A percentile compares a stretch with the other conserved stretches of the same genome.
These are phyloP conservation scores for Protophormia terraenovae DNA, from an alignment of 2,888 invertebrate species.

Conservation along the genomic window DNA sequence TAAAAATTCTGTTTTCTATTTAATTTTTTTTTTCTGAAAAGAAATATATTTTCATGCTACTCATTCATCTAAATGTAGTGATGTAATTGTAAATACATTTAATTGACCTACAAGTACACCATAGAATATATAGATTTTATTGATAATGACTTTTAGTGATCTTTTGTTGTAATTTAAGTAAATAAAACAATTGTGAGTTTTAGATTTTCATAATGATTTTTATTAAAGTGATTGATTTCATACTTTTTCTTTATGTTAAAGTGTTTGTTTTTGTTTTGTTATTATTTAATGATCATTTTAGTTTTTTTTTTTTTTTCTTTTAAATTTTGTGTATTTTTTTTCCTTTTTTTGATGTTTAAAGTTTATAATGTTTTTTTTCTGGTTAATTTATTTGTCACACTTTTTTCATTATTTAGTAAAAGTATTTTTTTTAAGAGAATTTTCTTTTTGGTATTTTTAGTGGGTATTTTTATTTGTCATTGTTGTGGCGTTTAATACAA, in stretches of 20 bases:
- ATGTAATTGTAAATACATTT: background rate
- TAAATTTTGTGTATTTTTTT: slow-evolving; percentile 6
- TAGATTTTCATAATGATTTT: slow-evolving; percentile 64
- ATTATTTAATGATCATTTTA: slow-evolving; percentile 36
- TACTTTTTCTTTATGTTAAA: slow-evolving; percentile 24
- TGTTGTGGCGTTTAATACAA: slow-evolving; percentile 11
- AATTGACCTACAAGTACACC: background rate
- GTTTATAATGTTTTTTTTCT: slow-evolving; percentile 4
- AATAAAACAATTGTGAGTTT: slow-evolving; percentile 45
- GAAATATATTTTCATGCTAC: background rate
- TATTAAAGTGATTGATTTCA: slow-evolving; percentile 66
- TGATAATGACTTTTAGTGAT: slow-evolving; percentile 33
- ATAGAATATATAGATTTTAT: background rate
- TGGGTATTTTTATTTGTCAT: background rate
- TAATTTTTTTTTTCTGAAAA: background rate
- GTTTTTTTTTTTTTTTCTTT: no score
- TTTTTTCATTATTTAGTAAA: slow-evolving; percentile 1
- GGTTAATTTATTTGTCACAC: slow-evolving; percentile 41
- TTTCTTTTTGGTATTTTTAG: background rate
- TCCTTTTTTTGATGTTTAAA: background rate
- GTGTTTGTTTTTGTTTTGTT: slow-evolving; percentile 42
- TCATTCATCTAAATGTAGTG: background rate
- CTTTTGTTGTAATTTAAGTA: background rate
- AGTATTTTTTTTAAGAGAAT: slow-evolving; percentile 1
- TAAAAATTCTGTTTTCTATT: background rate